A percentile compares a stretch with the other conserved stretches of the same genome.
Conservation (phyloP, 2,888 invertebrate genomes). For the Stenolophus ochropezus region DNA sequence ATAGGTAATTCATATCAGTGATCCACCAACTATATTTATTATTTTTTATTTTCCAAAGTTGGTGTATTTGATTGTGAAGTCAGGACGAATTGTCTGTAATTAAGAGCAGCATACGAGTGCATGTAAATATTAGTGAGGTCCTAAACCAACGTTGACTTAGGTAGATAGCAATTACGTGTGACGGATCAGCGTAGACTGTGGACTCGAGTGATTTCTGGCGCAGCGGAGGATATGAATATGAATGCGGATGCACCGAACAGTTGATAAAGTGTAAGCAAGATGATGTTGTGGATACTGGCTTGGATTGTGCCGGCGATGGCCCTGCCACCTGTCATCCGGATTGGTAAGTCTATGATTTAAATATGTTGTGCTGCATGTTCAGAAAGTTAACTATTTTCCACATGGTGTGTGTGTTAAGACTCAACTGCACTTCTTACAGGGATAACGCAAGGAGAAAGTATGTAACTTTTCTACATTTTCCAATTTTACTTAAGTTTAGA, state of each 20-base stretch:
- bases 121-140: constrained; percentile 67
- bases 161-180: constrained; percentile 66
- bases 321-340: constrained; percentile 80
- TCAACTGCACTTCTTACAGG: too few relatives aligned
- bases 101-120: constrained; percentile 65
- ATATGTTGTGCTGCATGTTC: too few relatives aligned
- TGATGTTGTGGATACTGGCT: constrained; percentile 60
- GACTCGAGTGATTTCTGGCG: constrained; percentile 64
- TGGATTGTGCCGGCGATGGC: constrained; percentile 71
- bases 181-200: constrained; percentile 61
- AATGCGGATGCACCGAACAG: constrained; percentile 61
- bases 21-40: neutral
- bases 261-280: constrained; percentile 41
- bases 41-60: neutral
- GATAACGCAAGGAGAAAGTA: too few relatives aligned
- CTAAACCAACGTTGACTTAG: constrained; percentile 66
- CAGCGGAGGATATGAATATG: constrained; percentile 59
- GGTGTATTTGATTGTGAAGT: neutral
- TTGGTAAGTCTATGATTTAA: constrained; percentile 77
- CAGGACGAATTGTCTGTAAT: constrained; percentile 64
- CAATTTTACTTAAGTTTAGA: too few relatives aligned
- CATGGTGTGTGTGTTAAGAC: too few relatives aligned
- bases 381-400: too few relatives aligned
- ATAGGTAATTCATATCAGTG: too few relatives aligned
- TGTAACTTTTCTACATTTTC: too few relatives aligned